Evolutionary conservation across 1,140 invertebrate genomes (phyloP).

Genomic region (Sminthurides bifidus): DNA sequence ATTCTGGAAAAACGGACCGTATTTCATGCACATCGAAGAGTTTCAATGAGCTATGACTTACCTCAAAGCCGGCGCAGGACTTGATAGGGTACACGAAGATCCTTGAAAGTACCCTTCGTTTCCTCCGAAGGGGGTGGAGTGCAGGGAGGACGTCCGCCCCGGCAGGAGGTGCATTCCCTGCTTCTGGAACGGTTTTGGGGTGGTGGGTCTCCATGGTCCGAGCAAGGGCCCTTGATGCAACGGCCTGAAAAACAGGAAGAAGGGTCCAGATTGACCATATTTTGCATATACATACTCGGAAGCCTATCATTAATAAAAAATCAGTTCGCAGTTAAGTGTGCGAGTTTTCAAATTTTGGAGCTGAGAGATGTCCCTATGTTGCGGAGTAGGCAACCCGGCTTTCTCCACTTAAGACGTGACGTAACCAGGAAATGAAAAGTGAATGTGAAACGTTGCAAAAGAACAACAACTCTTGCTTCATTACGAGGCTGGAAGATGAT

Average conservation of each 20-base stretch:
- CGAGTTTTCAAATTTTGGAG: no score
- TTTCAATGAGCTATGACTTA: constrained; percentile 34
- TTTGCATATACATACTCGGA: background rate
- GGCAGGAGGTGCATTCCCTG: no score
- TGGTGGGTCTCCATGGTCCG: background rate
- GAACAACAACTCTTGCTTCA: no score
- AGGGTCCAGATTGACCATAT: background rate
- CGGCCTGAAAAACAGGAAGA: background rate
- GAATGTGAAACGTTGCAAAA: no score
- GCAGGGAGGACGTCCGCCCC: background rate
- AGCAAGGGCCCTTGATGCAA: background rate
- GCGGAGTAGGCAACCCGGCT: no score
- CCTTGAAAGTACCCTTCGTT: constrained; percentile 38
- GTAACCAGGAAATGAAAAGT: no score
- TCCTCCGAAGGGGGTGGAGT: background rate
- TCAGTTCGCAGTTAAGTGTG: no score
- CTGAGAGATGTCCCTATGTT: no score
- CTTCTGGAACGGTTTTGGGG: no score
- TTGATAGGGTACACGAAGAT: constrained; percentile 88
- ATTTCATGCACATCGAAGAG: background rate
- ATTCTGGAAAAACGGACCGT: no score
- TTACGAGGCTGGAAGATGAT: no score
- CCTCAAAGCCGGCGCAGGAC: constrained; percentile 69
- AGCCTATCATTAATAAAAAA: background rate
- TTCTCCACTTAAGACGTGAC: no score